Base-by-base conservation (phyloP, 2,888 invertebrate genomes). In the Ariolimax columbianus region DNA sequence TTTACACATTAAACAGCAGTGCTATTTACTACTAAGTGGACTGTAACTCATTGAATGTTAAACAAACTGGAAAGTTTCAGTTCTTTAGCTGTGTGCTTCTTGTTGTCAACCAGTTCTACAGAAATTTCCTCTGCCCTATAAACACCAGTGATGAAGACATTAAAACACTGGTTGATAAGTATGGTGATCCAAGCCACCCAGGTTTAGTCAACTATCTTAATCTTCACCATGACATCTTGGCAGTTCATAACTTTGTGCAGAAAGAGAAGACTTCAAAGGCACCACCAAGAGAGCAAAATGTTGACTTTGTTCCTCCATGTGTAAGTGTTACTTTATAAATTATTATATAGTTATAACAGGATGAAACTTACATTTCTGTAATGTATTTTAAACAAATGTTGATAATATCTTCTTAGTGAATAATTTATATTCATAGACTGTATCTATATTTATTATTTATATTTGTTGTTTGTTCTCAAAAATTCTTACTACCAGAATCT, bases 141-240 rank as follows among this genome's bases (percentile, higher is more conserved):
- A 93, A 92, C 87, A 91, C 94, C 19, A 91, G 84, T 78, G 93
- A 93, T 84, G 89, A 91, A 47, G 94, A 94, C 70, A 91, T 94
- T 88, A 91, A 90, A 43, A 87, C 93, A 66, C 88, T 94, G 77
- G 91, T 93, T 26, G 88, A 89, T 77, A 94, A 94, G 85, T 94
- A 94, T 88, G 87, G 90, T 38, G 93, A 93, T 84, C 94, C 94
- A 23, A 89, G 89, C 17, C 85, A 89, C 30, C 91, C 92, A 26
- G 93, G 93, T 0, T 89, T 94, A 43, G 87, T 94, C 26, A 94
- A 93, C 88, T 94, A 94, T 86, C 89, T 94, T 9, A 94, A 94
- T 87, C 91, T 94, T 1, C 92, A 93, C 83, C 91, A 94, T 87
- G 94, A 94, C 88, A 88, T 94, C n/a, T 89, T 91, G 68, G 92